Percentiles rank a stretch among this genome's conserved stretches.
Evolutionary conservation across 2,113 vertebrate genomes (phyloP).

Genomic region (Vireo altiloquus): DNA sequence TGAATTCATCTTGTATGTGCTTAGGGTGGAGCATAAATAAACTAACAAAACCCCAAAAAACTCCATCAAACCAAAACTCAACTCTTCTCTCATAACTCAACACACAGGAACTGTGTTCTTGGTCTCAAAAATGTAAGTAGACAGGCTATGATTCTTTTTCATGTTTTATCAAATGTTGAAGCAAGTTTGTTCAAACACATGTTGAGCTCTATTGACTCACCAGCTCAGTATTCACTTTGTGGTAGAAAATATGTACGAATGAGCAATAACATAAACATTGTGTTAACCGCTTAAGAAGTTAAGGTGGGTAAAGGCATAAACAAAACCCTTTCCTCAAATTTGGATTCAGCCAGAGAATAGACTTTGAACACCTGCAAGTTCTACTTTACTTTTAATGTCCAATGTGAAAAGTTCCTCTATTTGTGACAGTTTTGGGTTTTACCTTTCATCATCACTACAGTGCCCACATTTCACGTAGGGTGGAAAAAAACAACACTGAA

Average conservation of each 20-base stretch:
- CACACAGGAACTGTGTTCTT: neutral
- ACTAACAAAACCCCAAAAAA: neutral
- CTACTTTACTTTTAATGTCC: neutral
- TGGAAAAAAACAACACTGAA: neutral
- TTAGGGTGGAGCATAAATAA: neutral
- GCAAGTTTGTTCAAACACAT: neutral
- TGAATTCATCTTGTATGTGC: neutral
- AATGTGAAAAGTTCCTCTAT: neutral
- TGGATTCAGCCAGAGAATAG: neutral
- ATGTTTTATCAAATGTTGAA: neutral
- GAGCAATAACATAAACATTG: neutral
- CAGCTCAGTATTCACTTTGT: neutral
- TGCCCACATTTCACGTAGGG: neutral
- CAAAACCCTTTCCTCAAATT: neutral
- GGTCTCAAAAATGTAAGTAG: neutral
- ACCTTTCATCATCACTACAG: neutral
- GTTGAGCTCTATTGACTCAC: neutral
- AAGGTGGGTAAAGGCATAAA: neutral
- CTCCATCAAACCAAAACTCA: neutral
- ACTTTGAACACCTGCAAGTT: neutral
- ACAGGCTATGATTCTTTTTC: neutral
- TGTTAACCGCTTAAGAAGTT: neutral
- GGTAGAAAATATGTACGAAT: neutral
- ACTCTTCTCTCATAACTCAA: neutral
- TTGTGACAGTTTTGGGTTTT: neutral